Conservation (phyloP, 2,888 invertebrate species). For the Cosmia pyralina region DNA sequence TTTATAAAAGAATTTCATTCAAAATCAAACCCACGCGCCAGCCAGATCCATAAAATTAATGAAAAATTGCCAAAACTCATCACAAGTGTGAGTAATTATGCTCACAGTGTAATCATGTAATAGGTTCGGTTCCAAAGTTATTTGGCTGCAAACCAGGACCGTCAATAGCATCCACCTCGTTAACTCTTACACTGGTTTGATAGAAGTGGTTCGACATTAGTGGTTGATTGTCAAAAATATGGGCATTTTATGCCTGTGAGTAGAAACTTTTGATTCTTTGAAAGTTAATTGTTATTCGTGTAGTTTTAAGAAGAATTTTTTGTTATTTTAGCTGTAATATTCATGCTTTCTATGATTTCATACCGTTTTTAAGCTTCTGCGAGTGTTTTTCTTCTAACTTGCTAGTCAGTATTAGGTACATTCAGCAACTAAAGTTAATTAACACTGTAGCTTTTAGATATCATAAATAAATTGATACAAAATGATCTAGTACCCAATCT, state of each 20-base stretch:
- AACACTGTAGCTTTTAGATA: background rate
- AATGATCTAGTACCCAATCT: background rate
- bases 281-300: background rate
- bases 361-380: background rate
- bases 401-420: background rate
- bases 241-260: constrained; percentile 1
- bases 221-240: constrained; percentile 21
- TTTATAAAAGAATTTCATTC: background rate
- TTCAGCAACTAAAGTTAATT: background rate
- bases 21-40: background rate
- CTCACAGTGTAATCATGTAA: constrained; percentile 54
- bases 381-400: background rate
- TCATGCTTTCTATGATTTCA: background rate
- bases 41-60: constrained; percentile 25
- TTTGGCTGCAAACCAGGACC: constrained; percentile 60
- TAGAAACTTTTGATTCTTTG: background rate
- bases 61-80: constrained; percentile 29
- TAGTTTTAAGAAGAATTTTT: background rate
- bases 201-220: constrained; percentile 46
- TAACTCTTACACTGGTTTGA: constrained; percentile 53
- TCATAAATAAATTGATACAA: background rate
- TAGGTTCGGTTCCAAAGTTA: constrained; percentile 60
- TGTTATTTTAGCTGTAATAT: background rate
- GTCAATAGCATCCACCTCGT: constrained; percentile 57
- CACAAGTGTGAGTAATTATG: constrained; percentile 49